Conservation (phyloP, 2,797 vertebrate genomes). For the Sebastes nivosus region DNA sequence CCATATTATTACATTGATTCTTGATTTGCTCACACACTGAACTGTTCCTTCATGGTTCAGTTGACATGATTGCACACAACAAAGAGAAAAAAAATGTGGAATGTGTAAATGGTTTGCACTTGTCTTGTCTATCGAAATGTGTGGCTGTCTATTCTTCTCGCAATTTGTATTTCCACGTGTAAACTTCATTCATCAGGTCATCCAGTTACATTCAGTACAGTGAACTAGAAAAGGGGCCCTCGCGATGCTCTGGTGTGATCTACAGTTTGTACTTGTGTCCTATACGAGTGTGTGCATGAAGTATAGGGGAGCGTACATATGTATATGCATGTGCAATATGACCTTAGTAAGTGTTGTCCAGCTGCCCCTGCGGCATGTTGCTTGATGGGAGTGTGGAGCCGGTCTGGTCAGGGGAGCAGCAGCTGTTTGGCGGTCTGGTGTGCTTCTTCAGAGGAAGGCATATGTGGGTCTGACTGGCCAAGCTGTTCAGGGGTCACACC, state of each 20-base stretch:
- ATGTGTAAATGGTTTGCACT: conserved; percentile 69
- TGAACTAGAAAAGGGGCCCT: conserved; percentile 11
- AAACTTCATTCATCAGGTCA: conserved; percentile 39
- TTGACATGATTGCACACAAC: conserved; percentile 76
- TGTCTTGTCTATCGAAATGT: conserved; percentile 56
- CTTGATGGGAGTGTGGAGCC: conserved; percentile 66
- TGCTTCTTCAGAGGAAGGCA: conserved; percentile 59
- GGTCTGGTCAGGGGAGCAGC: conserved; percentile 69
- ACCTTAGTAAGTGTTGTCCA: conserved; percentile 61
- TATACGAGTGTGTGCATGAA: conserved; percentile 3
- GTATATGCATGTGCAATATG: conserved; percentile 41
- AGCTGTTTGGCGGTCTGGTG: conserved; percentile 79
- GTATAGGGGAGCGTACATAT: conserved; percentile 27
- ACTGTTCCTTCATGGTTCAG: conserved; percentile 78
- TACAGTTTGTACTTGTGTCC: background rate
- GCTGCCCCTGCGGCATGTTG: conserved; percentile 70
- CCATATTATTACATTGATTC: conserved; percentile 84
- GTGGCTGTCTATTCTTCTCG: conserved; percentile 15
- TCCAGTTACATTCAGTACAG: conserved; percentile 1
- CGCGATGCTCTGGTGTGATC: conserved; percentile 6
- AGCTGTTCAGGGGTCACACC: conserved; percentile 74
- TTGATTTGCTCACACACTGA: conserved; percentile 80
- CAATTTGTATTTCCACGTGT: conserved; percentile 51
- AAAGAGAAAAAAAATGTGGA: conserved; percentile 65
- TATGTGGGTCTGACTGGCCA: conserved; percentile 66